A percentile compares a stretch with the other conserved stretches of the same genome.
Evolutionary conservation across 2,888 invertebrate genomes (phyloP).

Genomic region (Microctonus brassicae): DNA sequence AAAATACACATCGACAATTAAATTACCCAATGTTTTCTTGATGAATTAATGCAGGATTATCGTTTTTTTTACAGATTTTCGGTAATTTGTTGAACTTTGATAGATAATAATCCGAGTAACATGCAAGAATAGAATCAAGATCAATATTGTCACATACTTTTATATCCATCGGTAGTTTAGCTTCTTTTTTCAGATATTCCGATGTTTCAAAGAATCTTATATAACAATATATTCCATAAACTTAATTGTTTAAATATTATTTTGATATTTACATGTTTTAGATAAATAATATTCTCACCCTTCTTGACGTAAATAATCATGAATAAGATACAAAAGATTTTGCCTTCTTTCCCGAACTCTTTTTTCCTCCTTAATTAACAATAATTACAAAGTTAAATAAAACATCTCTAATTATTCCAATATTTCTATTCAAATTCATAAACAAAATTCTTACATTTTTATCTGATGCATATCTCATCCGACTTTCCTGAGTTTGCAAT

Average conservation of each 20-base stretch:
- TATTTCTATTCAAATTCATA: not conserved
- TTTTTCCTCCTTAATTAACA: constrained; percentile 57
- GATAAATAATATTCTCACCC: constrained; percentile 66
- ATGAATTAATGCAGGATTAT: constrained; percentile 47
- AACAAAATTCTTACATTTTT: not conserved
- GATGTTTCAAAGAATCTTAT: constrained; percentile 71
- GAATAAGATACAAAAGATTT: constrained; percentile 74
- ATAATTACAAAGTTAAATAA: constrained; percentile 37
- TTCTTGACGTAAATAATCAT: constrained; percentile 78
- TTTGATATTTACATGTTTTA: not conserved
- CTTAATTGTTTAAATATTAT: not conserved
- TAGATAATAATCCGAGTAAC: constrained; percentile 89
- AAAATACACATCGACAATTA: constrained; percentile 49
- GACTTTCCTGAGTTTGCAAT: constrained; percentile 18
- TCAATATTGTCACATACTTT: constrained; percentile 93
- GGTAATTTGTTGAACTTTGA: constrained; percentile 90
- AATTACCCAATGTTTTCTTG: constrained; percentile 49
- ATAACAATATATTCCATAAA: not conserved
- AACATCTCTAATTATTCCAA: not conserved
- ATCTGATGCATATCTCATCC: not conserved
- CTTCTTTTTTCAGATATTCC: constrained; percentile 79
- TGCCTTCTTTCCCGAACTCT: constrained; percentile 58
- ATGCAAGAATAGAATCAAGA: constrained; percentile 87
- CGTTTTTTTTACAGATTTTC: constrained; percentile 78
- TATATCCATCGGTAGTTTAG: constrained; percentile 78